Conservation (phyloP, 2,888 invertebrate species). For the Diarsia mendica region DNA sequence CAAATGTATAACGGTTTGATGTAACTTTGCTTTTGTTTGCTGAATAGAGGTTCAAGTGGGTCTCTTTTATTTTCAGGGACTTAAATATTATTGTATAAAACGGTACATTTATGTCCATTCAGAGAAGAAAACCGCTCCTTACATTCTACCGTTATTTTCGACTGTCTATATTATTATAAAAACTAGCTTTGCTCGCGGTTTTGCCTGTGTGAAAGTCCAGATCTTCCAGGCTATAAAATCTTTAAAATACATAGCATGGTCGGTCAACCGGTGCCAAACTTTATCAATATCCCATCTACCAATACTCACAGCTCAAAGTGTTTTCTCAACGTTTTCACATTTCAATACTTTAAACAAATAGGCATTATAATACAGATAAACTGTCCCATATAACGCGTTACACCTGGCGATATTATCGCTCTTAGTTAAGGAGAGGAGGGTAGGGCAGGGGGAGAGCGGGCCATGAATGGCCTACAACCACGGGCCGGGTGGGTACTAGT, state of each 20-base stretch:
- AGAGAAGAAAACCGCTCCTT: not conserved
- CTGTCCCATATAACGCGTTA: constrained; percentile 14
- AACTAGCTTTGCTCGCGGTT: not conserved
- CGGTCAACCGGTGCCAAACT: not conserved
- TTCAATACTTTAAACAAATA: not conserved
- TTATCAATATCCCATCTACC: not conserved
- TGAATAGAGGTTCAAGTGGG: constrained; percentile 3
- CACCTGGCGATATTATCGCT: constrained; percentile 45
- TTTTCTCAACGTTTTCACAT: not conserved
- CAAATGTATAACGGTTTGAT: constrained; percentile 32
- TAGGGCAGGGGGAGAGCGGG: constrained; percentile 8
- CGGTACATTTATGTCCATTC: not conserved
- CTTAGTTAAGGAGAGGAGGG: not conserved
- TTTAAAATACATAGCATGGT: not conserved
- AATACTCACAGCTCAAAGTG: not conserved
- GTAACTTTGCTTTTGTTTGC: constrained; percentile 26
- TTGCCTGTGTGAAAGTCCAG: not conserved
- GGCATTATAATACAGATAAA: constrained; percentile 4
- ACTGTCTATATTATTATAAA: not conserved
- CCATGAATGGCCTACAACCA: constrained; percentile 58
- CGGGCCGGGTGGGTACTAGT: constrained; percentile 29
- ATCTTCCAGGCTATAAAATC: not conserved
- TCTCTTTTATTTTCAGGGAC: not conserved
- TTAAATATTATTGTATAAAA: not conserved
- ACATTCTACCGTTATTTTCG: not conserved